phyloP scores from a whole-genome alignment of 1,140 invertebrate species.

The Hyphantria cunea region DNA sequence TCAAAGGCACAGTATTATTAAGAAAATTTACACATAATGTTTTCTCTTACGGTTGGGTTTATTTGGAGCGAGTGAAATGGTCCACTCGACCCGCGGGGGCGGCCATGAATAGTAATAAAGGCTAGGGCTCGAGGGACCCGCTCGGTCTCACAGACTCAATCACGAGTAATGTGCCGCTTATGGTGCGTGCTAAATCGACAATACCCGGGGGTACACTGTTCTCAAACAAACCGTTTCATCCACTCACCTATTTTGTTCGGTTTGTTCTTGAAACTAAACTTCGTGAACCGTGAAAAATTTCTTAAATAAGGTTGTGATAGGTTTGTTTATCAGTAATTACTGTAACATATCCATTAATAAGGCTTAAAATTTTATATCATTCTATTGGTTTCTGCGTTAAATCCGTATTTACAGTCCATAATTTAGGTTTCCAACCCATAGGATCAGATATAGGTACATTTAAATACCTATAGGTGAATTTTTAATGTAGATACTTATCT shows the following conservation, averaged over 20 bases:
- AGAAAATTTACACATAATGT: slow-evolving; percentile 43
- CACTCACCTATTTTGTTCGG: slow-evolving; percentile 50
- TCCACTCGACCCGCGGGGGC: slow-evolving; percentile 60
- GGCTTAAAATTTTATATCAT: neutral
- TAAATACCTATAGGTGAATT: too few species aligned
- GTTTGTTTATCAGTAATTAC: slow-evolving; percentile 19
- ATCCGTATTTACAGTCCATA: too few species aligned
- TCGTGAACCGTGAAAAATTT: slow-evolving; percentile 44
- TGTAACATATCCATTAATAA: slow-evolving; percentile 6
- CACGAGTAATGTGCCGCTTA: slow-evolving; percentile 62
- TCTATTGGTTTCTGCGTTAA: neutral
- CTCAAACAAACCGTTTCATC: slow-evolving; percentile 65
- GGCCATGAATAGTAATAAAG: slow-evolving; percentile 77
- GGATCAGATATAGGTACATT: too few species aligned
- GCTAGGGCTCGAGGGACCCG: slow-evolving; percentile 56
- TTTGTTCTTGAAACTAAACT: slow-evolving; percentile 55
- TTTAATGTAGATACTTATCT: too few species aligned
- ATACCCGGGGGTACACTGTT: slow-evolving; percentile 59
- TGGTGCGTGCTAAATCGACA: slow-evolving; percentile 78
- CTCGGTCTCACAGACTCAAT: slow-evolving; percentile 36
- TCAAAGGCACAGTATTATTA: slow-evolving; percentile 35
- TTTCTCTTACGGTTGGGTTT: slow-evolving; percentile 28
- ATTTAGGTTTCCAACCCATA: too few species aligned
- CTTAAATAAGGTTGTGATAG: slow-evolving; percentile 16
- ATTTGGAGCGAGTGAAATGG: slow-evolving; percentile 31